These are phyloP conservation scores for Neotoma lepida DNA, from an alignment of 2,113 vertebrate genomes.

Conservation along the genomic window DNA sequence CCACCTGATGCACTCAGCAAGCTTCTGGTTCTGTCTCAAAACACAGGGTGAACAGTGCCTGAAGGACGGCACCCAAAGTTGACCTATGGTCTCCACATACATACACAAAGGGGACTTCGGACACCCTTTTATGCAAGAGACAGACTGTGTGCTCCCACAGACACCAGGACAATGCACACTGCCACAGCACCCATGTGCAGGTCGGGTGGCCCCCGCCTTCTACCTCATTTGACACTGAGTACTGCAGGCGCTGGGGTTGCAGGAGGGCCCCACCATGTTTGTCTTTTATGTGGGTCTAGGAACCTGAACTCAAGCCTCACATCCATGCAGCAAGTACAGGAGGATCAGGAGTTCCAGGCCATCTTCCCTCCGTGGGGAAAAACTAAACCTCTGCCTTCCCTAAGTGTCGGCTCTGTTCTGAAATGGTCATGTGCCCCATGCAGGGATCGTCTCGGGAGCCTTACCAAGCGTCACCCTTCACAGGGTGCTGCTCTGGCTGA, in stretches of 20 bases:
- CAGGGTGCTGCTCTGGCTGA: background rate
- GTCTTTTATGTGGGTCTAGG: background rate
- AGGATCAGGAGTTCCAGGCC: background rate
- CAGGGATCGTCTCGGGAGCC: background rate
- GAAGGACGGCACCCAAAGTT: background rate
- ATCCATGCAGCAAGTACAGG: no score
- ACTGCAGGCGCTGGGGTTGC: background rate
- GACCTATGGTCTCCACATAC: background rate
- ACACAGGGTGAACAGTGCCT: background rate
- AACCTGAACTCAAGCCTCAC: background rate
- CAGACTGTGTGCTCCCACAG: background rate
- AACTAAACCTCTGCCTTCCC: background rate
- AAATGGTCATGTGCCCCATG: accelerated
- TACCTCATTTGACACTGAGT: background rate
- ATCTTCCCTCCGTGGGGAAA: background rate
- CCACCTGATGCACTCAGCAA: background rate
- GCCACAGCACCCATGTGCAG: background rate
- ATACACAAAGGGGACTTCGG: background rate
- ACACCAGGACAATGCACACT: background rate
- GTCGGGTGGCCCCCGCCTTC: background rate
- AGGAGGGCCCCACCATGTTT: accelerated
- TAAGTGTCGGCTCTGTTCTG: background rate
- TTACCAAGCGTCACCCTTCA: background rate
- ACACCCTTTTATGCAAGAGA: background rate
- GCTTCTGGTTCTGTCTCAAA: background rate